Conservation (phyloP, 2,888 invertebrate species). For the Heteropelma amictum region DNA sequence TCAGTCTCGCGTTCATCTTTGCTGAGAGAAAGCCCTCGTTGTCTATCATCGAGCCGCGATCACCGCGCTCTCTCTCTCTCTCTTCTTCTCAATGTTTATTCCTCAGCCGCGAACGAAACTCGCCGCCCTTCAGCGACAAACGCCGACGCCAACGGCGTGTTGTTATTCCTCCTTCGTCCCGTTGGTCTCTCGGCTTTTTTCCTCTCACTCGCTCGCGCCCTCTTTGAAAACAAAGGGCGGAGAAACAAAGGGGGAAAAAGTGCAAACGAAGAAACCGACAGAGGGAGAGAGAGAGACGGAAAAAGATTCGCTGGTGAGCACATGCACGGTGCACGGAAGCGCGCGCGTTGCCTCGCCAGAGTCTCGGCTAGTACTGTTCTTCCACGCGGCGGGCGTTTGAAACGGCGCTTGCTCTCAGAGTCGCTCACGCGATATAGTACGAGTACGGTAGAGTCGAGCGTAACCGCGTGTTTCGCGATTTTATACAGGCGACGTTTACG, state of each 20-base stretch:
- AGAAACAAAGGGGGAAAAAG: too few relatives aligned
- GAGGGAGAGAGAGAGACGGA: not conserved
- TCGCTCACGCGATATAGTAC: not conserved
- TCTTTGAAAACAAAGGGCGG: too few relatives aligned
- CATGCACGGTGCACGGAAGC: too few relatives aligned
- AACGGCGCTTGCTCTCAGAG: constrained; percentile 1
- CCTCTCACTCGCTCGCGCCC: not conserved
- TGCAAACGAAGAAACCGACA: not conserved
- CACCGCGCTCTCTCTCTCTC: too few relatives aligned
- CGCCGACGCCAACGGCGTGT: too few relatives aligned
- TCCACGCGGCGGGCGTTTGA: constrained; percentile 43
- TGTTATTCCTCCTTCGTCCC: not conserved
- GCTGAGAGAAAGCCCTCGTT: too few relatives aligned
- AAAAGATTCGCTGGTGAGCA: not conserved
- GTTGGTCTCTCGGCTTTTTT: not conserved
- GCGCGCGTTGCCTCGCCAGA: constrained; percentile 45
- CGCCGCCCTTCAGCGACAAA: too few relatives aligned
- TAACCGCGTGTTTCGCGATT: constrained; percentile 29
- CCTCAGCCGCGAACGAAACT: too few relatives aligned
- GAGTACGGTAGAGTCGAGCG: too few relatives aligned
- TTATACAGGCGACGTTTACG: too few relatives aligned
- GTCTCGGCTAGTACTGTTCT: constrained; percentile 53
- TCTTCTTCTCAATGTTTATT: too few relatives aligned
- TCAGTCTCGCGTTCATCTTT: not conserved
- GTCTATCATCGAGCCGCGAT: too few relatives aligned